A percentile compares a stretch with the other conserved stretches of the same genome.
phyloP scores from a whole-genome alignment of 2,797 vertebrate genomes.

The Lerista edwardsae region DNA sequence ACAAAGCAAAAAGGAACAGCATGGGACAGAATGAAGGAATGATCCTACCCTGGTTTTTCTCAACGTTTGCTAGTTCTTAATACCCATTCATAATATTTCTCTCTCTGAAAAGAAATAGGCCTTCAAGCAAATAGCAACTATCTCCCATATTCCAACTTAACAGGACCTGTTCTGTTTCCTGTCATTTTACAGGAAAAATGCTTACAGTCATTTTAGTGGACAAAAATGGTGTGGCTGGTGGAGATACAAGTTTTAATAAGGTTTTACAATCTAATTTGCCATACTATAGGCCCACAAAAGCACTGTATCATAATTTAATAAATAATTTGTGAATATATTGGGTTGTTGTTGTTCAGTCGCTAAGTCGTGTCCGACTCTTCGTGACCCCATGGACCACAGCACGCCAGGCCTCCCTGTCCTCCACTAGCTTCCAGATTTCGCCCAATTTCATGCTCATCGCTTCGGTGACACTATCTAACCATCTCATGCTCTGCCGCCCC shows the following conservation, averaged over 20 bases:
- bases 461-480: too few species aligned
- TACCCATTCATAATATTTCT: not conserved
- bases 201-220: not conserved
- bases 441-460: too few species aligned
- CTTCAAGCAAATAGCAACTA: not conserved
- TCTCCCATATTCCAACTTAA: not conserved
- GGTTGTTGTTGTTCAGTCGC: too few species aligned
- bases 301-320: not conserved
- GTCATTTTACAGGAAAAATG: too few species aligned
- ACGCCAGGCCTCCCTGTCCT: too few species aligned
- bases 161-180: not conserved
- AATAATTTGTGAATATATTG: not conserved
- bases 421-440: too few species aligned
- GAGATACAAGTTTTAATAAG: slow-evolving; percentile 1
- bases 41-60: not conserved
- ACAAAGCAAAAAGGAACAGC: not conserved
- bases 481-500: too few species aligned
- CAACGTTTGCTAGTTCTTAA: not conserved
- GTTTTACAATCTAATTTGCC: not conserved
- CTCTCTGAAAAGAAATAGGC: not conserved
- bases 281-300: not conserved
- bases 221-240: slow-evolving; percentile 34
- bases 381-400: too few species aligned
- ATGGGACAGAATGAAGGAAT: too few species aligned
- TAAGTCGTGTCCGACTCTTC: too few species aligned